phyloP scores from a whole-genome alignment of 1,140 invertebrate genomes.

The Tetramorium alpestre region DNA sequence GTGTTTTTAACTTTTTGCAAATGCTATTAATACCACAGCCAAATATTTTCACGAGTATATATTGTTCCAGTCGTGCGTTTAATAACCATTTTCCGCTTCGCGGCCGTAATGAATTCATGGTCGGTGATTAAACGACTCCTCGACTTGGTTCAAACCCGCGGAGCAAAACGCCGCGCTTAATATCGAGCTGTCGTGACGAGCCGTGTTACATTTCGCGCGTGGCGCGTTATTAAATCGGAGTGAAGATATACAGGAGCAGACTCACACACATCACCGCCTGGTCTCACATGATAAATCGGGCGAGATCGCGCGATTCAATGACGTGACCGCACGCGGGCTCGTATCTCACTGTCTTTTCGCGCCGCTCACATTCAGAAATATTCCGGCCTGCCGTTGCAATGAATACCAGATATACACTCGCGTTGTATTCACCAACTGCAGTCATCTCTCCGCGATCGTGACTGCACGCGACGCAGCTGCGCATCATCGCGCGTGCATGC shows the following conservation, averaged over 20 bases:
- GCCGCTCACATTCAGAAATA: slow-evolving; percentile 60
- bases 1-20: slow-evolving; percentile 2
- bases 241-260: not conserved
- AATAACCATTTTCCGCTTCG: slow-evolving; percentile 38
- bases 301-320: slow-evolving; percentile 60
- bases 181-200: slow-evolving; percentile 27
- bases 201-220: slow-evolving; percentile 22
- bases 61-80: slow-evolving; percentile 2
- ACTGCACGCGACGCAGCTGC: slow-evolving; percentile 31
- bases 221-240: slow-evolving; percentile 48
- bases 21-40: not conserved
- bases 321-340: slow-evolving; percentile 31
- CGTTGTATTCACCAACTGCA: slow-evolving; percentile 60
- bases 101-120: slow-evolving; percentile 39
- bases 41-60: not conserved
- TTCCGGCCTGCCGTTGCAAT: slow-evolving; percentile 56
- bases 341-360: slow-evolving; percentile 70
- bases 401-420: slow-evolving; percentile 59
- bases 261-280: slow-evolving; percentile 11
- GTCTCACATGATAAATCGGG: slow-evolving; percentile 63
- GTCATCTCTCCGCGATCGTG: slow-evolving; percentile 39
- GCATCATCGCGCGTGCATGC: not conserved
- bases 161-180: slow-evolving; percentile 48
- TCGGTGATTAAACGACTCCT: slow-evolving; percentile 37
- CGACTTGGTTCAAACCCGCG: slow-evolving; percentile 16